phyloP scores from a whole-genome alignment of 2,113 vertebrate species.

The Bothrops jararaca region DNA sequence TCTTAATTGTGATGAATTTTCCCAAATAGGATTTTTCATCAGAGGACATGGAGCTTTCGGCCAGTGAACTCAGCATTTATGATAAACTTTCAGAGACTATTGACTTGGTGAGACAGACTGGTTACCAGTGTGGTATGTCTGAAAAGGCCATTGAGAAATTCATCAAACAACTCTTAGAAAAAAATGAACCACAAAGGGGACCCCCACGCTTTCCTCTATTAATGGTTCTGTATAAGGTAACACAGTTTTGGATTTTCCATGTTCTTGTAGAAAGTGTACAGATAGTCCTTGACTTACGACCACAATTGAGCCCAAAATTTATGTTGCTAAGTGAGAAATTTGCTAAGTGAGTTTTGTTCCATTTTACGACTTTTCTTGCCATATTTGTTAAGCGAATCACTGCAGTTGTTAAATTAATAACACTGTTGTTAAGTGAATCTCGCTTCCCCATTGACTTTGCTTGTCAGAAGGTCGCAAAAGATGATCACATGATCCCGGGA shows the following conservation, averaged over 20 bases:
- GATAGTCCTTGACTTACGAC: background rate
- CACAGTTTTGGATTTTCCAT: background rate
- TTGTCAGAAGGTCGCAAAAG: background rate
- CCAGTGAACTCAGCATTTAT: constrained; percentile 90
- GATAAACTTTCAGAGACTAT: constrained; percentile 94
- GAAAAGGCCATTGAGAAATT: constrained; percentile 94
- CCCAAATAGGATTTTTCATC: constrained; percentile 57
- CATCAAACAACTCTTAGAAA: constrained; percentile 91
- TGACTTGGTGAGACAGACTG: constrained; percentile 90
- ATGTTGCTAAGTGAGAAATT: background rate
- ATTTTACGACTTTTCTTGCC: background rate
- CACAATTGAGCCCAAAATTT: background rate
- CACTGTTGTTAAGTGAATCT: background rate
- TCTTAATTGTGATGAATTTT: background rate
- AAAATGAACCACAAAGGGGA: constrained; percentile 85
- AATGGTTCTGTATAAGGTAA: constrained; percentile 81
- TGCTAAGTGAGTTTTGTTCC: background rate
- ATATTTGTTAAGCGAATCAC: background rate
- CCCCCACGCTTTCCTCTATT: constrained; percentile 84
- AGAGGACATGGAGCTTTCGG: constrained; percentile 82
- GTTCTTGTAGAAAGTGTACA: background rate
- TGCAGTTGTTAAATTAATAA: background rate
- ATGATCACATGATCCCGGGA: background rate
- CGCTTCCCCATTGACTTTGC: background rate
- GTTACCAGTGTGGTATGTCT: constrained; percentile 93